phyloP scores from a whole-genome alignment of 64 coral and sea anemone genomes.

The Stichodactyla helianthus region DNA sequence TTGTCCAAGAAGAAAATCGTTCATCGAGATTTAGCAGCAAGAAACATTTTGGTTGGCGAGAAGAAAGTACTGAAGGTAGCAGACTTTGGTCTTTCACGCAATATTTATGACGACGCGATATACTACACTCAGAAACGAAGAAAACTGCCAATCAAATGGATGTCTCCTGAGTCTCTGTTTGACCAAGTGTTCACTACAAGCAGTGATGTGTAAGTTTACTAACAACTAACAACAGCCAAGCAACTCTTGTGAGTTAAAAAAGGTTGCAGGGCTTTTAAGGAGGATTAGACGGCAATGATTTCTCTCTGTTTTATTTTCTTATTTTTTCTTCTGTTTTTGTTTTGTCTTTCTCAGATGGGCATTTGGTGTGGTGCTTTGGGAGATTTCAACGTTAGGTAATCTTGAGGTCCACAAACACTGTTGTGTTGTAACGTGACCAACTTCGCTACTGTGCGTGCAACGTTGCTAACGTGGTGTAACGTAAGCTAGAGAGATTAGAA shows the following conservation, averaged over 20 bases:
- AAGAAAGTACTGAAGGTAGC: slow-evolving; percentile 50
- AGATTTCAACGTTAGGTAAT: slow-evolving; percentile 31
- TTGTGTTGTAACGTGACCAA: too few species aligned
- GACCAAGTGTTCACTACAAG: slow-evolving; percentile 44
- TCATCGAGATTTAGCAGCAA: slow-evolving; percentile 50
- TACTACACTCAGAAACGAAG: slow-evolving; percentile 36
- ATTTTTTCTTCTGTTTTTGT: not conserved
- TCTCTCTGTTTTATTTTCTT: not conserved
- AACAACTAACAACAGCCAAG: not conserved
- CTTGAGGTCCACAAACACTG: not conserved
- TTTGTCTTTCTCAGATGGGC: slow-evolving; percentile 24
- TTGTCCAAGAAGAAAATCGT: slow-evolving; percentile 31
- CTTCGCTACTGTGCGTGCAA: not conserved
- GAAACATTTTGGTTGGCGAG: slow-evolving; percentile 41
- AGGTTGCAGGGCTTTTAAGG: not conserved
- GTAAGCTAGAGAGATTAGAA: too few species aligned
- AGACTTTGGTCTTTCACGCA: slow-evolving; percentile 42
- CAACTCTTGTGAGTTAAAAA: not conserved
- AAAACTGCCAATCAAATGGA: slow-evolving; percentile 54
- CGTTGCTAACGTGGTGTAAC: not conserved
- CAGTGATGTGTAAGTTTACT: slow-evolving; percentile 53
- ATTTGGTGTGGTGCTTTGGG: slow-evolving; percentile 23
- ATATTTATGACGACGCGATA: slow-evolving; percentile 37
- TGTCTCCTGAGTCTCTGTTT: slow-evolving; percentile 51
- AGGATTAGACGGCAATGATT: not conserved